Conservation (phyloP, 1,140 invertebrate species). For the Rhizoglyphus robini region DNA sequence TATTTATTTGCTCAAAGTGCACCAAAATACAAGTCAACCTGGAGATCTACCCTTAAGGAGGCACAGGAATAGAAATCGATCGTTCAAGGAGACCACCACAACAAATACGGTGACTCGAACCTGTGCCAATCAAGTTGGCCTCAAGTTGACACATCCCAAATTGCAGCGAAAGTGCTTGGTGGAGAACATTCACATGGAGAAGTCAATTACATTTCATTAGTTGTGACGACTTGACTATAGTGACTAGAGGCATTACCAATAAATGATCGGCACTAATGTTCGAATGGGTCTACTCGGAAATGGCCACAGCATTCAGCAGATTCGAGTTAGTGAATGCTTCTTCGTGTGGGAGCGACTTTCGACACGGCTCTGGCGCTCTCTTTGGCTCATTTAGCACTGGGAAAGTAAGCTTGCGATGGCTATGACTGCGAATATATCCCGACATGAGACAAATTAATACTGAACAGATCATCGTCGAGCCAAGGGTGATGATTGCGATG, state of each 20-base stretch:
- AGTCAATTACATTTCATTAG: constrained; percentile 1
- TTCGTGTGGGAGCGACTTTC: background rate
- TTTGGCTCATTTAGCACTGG: background rate
- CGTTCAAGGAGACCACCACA: background rate
- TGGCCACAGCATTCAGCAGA: too few relatives aligned
- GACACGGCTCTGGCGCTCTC: background rate
- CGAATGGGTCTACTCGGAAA: too few relatives aligned
- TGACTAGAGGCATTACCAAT: background rate
- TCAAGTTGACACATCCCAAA: background rate
- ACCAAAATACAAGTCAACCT: background rate
- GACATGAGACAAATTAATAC: constrained; percentile 6
- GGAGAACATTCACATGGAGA: background rate
- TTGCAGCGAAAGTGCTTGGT: background rate
- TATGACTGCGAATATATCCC: background rate
- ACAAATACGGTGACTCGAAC: background rate
- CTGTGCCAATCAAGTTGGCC: background rate
- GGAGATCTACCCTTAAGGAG: background rate
- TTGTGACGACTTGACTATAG: background rate
- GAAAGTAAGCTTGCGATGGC: background rate
- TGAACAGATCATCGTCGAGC: background rate
- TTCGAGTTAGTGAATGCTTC: background rate
- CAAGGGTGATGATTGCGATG: background rate
- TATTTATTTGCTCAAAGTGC: background rate
- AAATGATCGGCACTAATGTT: background rate
- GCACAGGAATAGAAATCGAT: background rate